A percentile compares a stretch with the other conserved stretches of the same genome.
Conservation (phyloP, 2,888 invertebrate genomes). For the Aphidius colemani region DNA sequence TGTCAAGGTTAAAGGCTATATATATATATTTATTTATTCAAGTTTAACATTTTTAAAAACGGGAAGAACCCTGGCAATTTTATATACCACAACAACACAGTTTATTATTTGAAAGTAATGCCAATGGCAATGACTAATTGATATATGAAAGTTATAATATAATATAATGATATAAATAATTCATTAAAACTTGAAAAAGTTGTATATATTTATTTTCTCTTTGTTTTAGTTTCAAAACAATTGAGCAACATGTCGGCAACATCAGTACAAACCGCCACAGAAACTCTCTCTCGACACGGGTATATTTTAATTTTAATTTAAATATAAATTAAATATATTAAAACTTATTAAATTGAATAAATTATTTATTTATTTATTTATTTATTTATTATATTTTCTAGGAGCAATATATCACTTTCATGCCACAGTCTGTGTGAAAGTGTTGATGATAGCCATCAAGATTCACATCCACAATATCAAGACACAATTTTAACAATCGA, state of each 20-base stretch:
- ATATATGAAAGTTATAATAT: too few relatives aligned
- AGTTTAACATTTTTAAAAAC: too few relatives aligned
- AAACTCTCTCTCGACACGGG: constrained; percentile 55
- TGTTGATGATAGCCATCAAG: constrained; percentile 48
- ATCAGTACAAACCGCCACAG: constrained; percentile 50
- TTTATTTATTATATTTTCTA: constrained; percentile 33
- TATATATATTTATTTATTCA: too few relatives aligned
- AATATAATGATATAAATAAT: too few relatives aligned
- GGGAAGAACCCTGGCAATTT: too few relatives aligned
- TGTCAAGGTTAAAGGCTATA: too few relatives aligned
- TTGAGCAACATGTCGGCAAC: constrained; percentile 53
- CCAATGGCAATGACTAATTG: too few relatives aligned
- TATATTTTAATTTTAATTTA: constrained; percentile 38
- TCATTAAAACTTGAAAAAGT: too few relatives aligned
- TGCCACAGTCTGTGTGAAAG: constrained; percentile 52
- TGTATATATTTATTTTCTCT: too few relatives aligned
- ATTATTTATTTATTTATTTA: too few relatives aligned
- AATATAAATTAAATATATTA: neutral
- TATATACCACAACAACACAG: too few relatives aligned
- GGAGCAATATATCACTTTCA: constrained; percentile 56
- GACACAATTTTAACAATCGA: constrained; percentile 71
- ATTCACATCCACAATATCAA: constrained; percentile 57
- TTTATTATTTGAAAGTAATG: too few relatives aligned
- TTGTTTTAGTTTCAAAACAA: constrained; percentile 47
- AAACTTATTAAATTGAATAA: neutral